phyloP scores from a whole-genome alignment of 2,113 vertebrate genomes.

The Tragelaphus scriptus region DNA sequence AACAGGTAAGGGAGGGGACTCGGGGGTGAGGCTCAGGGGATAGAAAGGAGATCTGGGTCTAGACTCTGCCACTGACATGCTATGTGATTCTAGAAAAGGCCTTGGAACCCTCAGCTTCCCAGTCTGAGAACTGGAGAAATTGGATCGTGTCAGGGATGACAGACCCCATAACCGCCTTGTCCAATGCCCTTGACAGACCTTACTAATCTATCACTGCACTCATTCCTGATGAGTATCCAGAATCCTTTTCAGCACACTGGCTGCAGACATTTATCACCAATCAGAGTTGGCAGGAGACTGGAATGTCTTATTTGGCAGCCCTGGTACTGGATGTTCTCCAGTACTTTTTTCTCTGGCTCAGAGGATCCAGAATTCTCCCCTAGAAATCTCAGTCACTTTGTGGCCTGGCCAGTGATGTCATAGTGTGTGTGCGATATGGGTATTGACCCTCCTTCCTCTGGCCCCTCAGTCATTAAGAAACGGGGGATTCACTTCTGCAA shows the following conservation, averaged over 20 bases:
- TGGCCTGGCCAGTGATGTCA: not conserved
- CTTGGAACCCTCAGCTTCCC: not conserved
- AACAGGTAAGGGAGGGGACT: slow-evolving; percentile 82
- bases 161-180: no score
- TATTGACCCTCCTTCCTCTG: not conserved
- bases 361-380: not conserved
- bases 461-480: not conserved
- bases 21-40: not conserved
- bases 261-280: not conserved
- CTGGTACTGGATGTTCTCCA: slow-evolving; percentile 51
- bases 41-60: not conserved
- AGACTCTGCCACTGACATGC: not conserved
- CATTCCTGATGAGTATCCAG: not conserved
- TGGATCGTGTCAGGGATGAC: not conserved
- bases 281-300: not conserved
- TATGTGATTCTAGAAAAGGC: not conserved
- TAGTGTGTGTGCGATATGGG: not conserved
- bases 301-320: not conserved
- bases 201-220: not conserved
- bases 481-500: not conserved
- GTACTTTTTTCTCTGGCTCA: not conserved
- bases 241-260: not conserved
- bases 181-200: not conserved
- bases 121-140: not conserved
- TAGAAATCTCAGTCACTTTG: not conserved